Percentiles rank a stretch among this genome's conserved stretches.
Evolutionary conservation across 2,113 vertebrate species (phyloP).

Genomic region (Cygnus atratus): DNA sequence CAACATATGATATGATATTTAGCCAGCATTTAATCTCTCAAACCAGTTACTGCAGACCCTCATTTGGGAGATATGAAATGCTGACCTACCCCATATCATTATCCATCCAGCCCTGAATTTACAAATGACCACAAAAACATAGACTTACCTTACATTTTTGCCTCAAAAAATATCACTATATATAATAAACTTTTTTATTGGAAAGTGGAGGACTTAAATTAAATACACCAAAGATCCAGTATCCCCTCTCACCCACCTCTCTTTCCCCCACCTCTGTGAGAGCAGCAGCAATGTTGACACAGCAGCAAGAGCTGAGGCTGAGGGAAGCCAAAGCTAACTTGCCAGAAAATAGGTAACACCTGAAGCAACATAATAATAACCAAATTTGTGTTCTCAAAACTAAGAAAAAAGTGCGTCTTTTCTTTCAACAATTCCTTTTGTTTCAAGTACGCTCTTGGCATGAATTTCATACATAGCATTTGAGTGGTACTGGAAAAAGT

Average conservation of each 20-base stretch:
- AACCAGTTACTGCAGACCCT: neutral
- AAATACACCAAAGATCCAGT: neutral
- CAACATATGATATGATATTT: neutral
- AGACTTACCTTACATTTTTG: neutral
- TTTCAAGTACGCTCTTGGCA: neutral
- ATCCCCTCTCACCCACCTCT: neutral
- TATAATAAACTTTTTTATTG: neutral
- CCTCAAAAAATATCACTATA: neutral
- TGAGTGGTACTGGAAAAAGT: neutral
- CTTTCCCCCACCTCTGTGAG: neutral
- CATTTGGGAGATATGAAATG: neutral
- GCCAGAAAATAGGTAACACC: neutral
- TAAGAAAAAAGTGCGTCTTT: neutral
- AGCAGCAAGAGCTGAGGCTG: neutral
- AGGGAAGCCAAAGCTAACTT: neutral
- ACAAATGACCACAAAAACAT: neutral
- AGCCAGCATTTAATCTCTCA: neutral
- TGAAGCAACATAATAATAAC: neutral
- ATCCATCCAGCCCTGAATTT: neutral
- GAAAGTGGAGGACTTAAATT: neutral
- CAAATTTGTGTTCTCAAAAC: neutral
- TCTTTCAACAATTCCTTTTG: neutral
- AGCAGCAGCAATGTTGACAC: neutral
- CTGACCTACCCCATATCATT: neutral
- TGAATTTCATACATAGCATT: neutral